Percentiles rank a stretch among this genome's conserved stretches.
Conservation (phyloP, 2,797 vertebrate genomes). For the Muscicapa striata region DNA sequence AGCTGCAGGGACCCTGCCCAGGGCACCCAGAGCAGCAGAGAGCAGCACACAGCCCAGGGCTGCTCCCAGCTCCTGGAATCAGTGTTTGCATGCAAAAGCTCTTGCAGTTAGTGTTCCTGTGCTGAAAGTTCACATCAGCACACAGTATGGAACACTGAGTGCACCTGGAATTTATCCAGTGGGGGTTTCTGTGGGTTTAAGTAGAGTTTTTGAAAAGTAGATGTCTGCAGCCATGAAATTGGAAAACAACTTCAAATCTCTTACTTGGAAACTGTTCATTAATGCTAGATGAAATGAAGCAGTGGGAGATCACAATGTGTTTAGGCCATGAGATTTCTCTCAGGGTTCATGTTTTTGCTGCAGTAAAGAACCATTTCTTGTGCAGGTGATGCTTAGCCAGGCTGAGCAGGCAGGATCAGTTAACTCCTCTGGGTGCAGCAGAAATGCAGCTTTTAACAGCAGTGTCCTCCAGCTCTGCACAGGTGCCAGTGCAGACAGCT, state of each 20-base stretch:
- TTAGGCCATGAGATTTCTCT: background rate
- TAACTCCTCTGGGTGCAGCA: background rate
- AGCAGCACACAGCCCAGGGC: background rate
- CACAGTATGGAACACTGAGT: fast-evolving
- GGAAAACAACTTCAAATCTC: background rate
- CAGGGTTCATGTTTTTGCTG: background rate
- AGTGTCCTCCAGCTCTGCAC: fast-evolving
- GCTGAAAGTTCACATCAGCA: background rate
- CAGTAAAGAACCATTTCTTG: background rate
- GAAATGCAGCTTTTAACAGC: background rate
- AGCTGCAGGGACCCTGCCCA: background rate
- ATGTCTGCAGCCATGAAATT: background rate
- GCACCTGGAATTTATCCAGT: background rate
- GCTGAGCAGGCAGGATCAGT: background rate
- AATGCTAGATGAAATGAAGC: background rate
- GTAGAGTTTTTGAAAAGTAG: background rate
- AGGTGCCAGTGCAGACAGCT: background rate
- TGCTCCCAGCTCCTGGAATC: background rate
- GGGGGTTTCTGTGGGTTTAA: background rate
- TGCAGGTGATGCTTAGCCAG: background rate
- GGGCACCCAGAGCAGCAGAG: background rate
- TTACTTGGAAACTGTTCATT: background rate
- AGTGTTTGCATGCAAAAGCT: too few relatives aligned
- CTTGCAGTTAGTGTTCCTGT: background rate
- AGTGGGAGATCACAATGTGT: background rate